These are phyloP conservation scores for Lophius piscatorius DNA, from an alignment of 2,113 vertebrate genomes.

Conservation along the genomic window DNA sequence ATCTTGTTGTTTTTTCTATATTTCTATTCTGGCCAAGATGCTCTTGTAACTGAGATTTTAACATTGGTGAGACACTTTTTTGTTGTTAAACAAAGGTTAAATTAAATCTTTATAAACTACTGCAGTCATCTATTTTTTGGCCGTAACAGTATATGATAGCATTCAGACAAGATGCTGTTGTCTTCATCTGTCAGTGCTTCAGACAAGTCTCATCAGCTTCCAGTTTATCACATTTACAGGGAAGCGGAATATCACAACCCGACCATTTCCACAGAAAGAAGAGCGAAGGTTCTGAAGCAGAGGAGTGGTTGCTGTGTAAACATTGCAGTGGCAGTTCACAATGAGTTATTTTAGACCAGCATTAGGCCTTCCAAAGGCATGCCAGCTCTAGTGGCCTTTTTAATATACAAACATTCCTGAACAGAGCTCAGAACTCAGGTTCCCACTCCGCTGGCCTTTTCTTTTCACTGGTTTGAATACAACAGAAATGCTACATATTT, in stretches of 20 bases:
- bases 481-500: no score
- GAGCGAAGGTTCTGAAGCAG: conserved; percentile 31
- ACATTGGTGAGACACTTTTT: no score
- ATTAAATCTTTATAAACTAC: no score
- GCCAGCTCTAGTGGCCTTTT: conserved; percentile 83
- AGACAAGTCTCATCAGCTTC: conserved; percentile 88
- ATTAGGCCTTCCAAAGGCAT: conserved; percentile 86
- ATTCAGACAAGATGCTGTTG: conserved; percentile 86
- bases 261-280: conserved; percentile 54
- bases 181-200: conserved; percentile 85
- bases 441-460: conserved; percentile 59
- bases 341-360: conserved; percentile 87
- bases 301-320: conserved; percentile 89
- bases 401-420: conserved; percentile 82
- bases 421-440: conserved; percentile 65
- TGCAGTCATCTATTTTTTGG: background rate
- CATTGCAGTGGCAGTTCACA: conserved; percentile 87
- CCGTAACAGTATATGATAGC: no score
- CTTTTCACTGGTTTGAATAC: conserved; percentile 55
- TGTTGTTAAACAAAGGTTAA: no score
- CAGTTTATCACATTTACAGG: conserved; percentile 89
- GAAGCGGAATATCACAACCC: conserved; percentile 83
- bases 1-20: no score
- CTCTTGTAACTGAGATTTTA: no score
- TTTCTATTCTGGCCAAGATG: no score